These are phyloP conservation scores for Coelinius sp. DNA, from an alignment of 2,888 invertebrate genomes.

Conservation along the genomic window DNA sequence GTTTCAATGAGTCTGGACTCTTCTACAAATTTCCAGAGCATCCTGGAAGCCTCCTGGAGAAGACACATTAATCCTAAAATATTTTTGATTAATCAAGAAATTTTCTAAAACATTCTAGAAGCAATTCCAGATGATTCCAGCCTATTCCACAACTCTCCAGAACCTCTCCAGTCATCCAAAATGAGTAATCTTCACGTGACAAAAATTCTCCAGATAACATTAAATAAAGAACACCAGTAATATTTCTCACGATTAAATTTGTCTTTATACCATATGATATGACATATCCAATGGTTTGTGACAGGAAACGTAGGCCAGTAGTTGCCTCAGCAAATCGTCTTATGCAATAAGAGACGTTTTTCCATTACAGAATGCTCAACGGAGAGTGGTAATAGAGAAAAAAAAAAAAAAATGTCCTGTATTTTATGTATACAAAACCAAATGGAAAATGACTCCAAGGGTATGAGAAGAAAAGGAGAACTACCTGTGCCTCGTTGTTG, in stretches of 20 bases:
- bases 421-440: background rate
- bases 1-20: no score
- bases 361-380: background rate
- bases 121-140: no score
- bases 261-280: background rate
- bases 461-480: conserved; percentile 13
- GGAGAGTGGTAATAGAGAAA: background rate
- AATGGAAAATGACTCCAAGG: conserved; percentile 4
- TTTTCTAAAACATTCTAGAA: no score
- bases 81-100: no score
- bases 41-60: no score
- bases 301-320: conserved; percentile 26
- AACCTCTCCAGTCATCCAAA: no score
- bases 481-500: conserved; percentile 23
- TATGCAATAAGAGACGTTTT: conserved; percentile 10
- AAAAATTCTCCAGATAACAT: background rate
- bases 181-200: background rate
- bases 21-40: no score
- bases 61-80: no score
- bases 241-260: background rate
- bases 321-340: background rate
- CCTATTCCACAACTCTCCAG: no score
- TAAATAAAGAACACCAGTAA: background rate
- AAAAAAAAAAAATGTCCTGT: background rate
- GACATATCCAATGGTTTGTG: conserved; percentile 14